Evolutionary conservation across 1,140 invertebrate species (phyloP), one percentile per base, ranked within the genome.

Genomic region (Cydia strobilella): DNA sequence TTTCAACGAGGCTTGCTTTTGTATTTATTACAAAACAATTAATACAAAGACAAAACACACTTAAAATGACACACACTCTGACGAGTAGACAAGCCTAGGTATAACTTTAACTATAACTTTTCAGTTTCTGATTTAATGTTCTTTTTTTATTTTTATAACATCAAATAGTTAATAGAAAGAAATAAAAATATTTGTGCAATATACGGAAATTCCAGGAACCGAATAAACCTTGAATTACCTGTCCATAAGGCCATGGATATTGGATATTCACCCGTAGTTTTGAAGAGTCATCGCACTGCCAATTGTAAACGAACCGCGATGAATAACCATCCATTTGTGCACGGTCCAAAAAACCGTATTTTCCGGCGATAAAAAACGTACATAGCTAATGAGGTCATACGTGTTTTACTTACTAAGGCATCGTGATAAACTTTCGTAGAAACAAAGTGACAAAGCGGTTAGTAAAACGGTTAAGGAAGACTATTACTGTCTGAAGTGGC

Each of bases 301-400:
- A 31, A 69, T 69, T 39, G 65, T 69, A 69, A 35, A 35, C 65
- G 65, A 69, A 35, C 27, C 65, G 65, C 65, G 65, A 35, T 69
- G 65, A 69, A 69, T 69, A 69, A 69, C 65, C 65, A 69, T 35
- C 65, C 35, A 35, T 69, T 69, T 69, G 31, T 69, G 65, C 65
- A 69, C 31, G 31, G 65, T 69, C 23, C 31, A 31, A 69, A 69
- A 69, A 69, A 69, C 65, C 31, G 65, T 69, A 69, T 69, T 69
- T 69, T 69, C 65, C 65, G 65, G 65, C 65, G 65, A 69, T 69
- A 69, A 69, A 69, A 69, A 69, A 69, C 35, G 65, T 69, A 69
- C 65, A 69, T 69, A 69, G 65, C 65, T 69, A 69, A 69, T 69
- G 65, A 69, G 65, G 65, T 69, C 65, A 69, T 69, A 69, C 65